Conservation (phyloP, 1,140 invertebrate species). For the Bombus superbus region DNA sequence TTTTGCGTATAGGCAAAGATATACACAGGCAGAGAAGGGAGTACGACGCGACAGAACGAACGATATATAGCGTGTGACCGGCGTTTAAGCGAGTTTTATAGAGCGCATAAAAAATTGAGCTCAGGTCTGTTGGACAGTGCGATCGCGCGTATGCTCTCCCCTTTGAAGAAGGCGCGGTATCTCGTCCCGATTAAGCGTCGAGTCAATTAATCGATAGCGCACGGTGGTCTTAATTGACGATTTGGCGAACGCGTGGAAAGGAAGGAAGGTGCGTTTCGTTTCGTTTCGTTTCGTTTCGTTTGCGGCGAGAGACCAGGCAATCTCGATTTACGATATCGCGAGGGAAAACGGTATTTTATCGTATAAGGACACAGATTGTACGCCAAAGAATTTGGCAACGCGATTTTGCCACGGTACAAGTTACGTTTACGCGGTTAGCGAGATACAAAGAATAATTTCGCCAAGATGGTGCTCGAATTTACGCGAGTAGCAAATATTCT, state of each 20-base stretch:
- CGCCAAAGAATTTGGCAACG: not conserved
- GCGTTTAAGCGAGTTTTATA: not conserved
- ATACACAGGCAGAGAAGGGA: not conserved
- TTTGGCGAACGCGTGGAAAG: not conserved
- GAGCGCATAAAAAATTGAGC: conserved; percentile 34
- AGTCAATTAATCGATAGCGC: not conserved
- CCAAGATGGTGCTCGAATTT: not conserved
- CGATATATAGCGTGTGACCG: not conserved
- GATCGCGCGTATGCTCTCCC: not conserved
- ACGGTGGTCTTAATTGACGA: conserved; percentile 44
- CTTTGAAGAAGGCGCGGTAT: not conserved
- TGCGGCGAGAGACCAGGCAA: not conserved
- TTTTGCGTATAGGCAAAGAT: not conserved
- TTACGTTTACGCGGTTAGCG: not conserved
- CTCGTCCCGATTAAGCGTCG: not conserved
- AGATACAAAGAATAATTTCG: not conserved
- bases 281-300: not conserved
- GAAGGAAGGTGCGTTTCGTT: not conserved
- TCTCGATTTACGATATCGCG: not conserved
- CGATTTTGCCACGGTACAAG: not conserved
- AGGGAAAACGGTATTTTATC: not conserved
- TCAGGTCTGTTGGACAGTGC: not conserved
- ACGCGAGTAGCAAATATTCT: not conserved
- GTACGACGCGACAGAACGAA: not conserved
- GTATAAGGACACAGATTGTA: not conserved